Conservation (phyloP, 2,797 vertebrate genomes). For the Balearica regulorum region DNA sequence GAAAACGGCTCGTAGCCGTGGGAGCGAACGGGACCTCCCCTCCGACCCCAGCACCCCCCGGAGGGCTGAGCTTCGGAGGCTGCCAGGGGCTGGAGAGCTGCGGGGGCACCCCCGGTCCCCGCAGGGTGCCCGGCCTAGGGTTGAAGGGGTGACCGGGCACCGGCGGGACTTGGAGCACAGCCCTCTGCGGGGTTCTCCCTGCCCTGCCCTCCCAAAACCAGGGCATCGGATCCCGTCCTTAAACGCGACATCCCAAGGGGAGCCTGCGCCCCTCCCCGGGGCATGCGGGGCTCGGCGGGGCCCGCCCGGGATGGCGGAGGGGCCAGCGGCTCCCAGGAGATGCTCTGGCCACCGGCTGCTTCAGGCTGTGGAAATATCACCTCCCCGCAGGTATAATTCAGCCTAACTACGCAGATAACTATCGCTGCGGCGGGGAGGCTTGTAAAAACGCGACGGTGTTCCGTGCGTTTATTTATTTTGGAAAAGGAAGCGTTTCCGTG, state of each 20-base stretch:
- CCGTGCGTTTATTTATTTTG: not conserved
- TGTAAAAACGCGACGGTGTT: not conserved
- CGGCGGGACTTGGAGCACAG: not conserved
- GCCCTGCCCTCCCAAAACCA: not conserved
- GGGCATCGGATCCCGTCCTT: not conserved
- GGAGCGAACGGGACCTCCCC: not conserved
- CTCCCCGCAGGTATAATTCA: constrained; percentile 10
- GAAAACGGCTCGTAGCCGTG: not conserved
- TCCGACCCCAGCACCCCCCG: no score
- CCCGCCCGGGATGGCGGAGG: not conserved
- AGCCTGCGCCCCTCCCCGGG: not conserved
- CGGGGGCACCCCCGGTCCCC: not conserved
- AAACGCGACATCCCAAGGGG: no score
- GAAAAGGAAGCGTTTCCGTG: not conserved
- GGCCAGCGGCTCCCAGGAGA: not conserved
- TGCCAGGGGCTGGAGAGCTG: not conserved
- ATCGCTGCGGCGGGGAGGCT: not conserved
- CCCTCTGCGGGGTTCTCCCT: no score
- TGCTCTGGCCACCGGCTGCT: not conserved
- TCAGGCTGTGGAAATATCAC: not conserved
- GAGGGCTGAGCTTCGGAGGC: not conserved
- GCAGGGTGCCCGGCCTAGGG: not conserved
- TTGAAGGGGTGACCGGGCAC: not conserved
- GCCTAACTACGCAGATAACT: constrained; percentile 9
- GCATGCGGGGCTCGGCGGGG: not conserved